Evolutionary conservation across 2,888 invertebrate species (phyloP).

Genomic region (Micoletzkya japonica): DNA sequence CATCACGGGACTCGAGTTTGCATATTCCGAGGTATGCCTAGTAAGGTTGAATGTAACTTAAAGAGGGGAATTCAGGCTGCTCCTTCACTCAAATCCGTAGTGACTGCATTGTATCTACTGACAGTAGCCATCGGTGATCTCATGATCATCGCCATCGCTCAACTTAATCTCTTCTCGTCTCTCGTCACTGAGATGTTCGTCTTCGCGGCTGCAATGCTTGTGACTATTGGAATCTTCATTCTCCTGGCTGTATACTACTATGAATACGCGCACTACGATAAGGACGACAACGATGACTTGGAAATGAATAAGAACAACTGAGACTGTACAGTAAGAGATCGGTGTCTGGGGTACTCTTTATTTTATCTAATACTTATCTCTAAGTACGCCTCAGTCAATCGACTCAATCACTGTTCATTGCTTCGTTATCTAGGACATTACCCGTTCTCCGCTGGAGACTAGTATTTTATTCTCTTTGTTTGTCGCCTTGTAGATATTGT

Average conservation of each 20-base stretch:
- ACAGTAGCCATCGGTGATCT: conserved; percentile 90
- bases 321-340: too few relatives aligned
- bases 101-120: conserved; percentile 86
- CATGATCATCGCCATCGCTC: conserved; percentile 74
- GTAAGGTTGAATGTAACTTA: background rate
- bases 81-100: conserved; percentile 85
- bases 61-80: conserved; percentile 73
- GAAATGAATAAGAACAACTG: too few relatives aligned
- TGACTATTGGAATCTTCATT: conserved; percentile 81
- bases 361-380: too few relatives aligned
- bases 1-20: conserved; percentile 66
- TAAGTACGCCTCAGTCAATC: too few relatives aligned
- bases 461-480: too few relatives aligned
- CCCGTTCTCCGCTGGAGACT: too few relatives aligned
- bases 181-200: conserved; percentile 44
- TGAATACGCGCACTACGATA: conserved; percentile 41
- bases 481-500: too few relatives aligned
- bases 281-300: conserved; percentile 5
- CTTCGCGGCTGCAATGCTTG: conserved; percentile 71
- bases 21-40: conserved; percentile 36
- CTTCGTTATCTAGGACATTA: too few relatives aligned
- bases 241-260: conserved; percentile 80
- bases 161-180: conserved; percentile 37
- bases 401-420: too few relatives aligned
- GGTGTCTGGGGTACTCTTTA: too few relatives aligned